These are phyloP conservation scores for Brachionus asplanchnoidis DNA, from an alignment of 1,140 invertebrate genomes.

Conservation along the genomic window DNA sequence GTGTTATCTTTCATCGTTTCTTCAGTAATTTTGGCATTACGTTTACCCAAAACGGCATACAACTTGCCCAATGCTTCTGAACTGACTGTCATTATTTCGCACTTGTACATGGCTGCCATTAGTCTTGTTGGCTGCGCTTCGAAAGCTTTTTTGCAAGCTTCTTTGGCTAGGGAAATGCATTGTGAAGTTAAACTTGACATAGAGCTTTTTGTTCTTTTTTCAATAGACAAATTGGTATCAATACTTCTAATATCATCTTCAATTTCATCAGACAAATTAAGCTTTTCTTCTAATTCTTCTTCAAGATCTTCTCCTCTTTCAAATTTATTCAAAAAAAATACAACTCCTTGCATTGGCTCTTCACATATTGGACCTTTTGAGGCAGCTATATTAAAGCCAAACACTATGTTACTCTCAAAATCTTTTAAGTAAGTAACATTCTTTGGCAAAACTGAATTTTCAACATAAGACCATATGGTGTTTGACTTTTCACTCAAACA, in stretches of 20 bases:
- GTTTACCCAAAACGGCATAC: conserved; percentile 79
- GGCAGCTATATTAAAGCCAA: conserved; percentile 88
- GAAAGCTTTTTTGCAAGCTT: conserved; percentile 79
- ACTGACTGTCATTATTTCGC: conserved; percentile 77
- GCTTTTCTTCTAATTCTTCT: conserved; percentile 37
- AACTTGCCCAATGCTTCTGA: conserved; percentile 86
- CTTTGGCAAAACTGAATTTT: conserved; percentile 31
- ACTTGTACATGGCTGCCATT: conserved; percentile 93
- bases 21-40: conserved; percentile 78
- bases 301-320: background rate
- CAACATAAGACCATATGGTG: conserved; percentile 54
- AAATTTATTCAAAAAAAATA: conserved; percentile 74
- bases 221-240: conserved; percentile 5
- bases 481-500: conserved; percentile 49
- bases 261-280: conserved; percentile 11
- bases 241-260: conserved; percentile 32
- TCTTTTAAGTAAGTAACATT: conserved; percentile 45
- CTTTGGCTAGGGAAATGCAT: conserved; percentile 82
- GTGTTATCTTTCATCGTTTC: conserved; percentile 82
- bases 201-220: background rate
- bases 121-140: conserved; percentile 81
- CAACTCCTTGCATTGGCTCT: conserved; percentile 89
- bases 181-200: conserved; percentile 57
- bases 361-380: conserved; percentile 84
- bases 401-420: conserved; percentile 65